Percentiles rank a stretch among this genome's conserved stretches.
Evolutionary conservation across 2,113 vertebrate genomes (phyloP).

Genomic region (Rhinoderma darwinii): DNA sequence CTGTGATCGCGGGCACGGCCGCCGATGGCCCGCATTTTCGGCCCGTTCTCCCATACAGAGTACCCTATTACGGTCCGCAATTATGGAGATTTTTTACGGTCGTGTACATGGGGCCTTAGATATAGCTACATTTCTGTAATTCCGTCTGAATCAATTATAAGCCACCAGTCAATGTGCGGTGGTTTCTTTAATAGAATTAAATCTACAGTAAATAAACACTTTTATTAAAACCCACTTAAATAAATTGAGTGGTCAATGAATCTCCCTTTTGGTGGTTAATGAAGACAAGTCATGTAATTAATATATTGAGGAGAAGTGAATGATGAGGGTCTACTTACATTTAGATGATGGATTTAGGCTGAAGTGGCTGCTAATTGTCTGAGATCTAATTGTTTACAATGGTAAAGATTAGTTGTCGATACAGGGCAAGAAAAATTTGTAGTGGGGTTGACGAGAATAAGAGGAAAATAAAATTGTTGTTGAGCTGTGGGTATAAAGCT

Average conservation of each 20-base stretch:
- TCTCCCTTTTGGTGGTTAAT: background rate
- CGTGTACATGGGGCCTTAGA: too few relatives aligned
- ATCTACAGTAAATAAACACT: background rate
- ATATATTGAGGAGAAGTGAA: background rate
- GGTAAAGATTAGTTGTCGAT: background rate
- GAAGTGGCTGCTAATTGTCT: background rate
- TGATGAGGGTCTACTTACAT: background rate
- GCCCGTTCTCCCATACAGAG: too few relatives aligned
- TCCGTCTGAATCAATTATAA: background rate
- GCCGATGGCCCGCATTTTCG: too few relatives aligned
- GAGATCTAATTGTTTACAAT: background rate
- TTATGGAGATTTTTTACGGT: too few relatives aligned
- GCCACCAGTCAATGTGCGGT: background rate
- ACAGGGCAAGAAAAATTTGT: background rate
- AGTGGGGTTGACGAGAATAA: background rate
- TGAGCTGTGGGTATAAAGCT: too few relatives aligned
- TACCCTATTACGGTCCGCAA: too few relatives aligned
- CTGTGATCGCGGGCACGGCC: too few relatives aligned
- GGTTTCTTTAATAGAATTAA: background rate
- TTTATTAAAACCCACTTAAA: slow-evolving; percentile 7
- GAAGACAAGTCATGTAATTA: slow-evolving; percentile 15
- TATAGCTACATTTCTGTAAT: background rate
- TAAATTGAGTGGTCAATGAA: background rate
- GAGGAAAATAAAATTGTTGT: background rate
- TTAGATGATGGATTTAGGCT: slow-evolving; percentile 6